phyloP scores from a whole-genome alignment of 2,888 invertebrate genomes.

The Myopa testacea region DNA sequence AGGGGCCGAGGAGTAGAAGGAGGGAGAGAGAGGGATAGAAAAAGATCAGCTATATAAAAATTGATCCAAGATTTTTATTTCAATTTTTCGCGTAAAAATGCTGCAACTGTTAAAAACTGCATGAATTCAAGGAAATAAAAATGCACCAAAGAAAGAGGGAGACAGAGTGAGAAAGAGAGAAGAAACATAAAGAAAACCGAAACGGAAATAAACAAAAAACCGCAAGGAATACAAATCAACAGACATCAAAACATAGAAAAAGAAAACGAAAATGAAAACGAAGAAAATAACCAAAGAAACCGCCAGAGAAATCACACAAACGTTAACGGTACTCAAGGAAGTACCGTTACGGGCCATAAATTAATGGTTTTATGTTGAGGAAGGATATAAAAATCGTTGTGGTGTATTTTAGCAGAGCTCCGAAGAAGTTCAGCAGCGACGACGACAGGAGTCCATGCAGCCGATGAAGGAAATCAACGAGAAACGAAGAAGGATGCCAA shows the following conservation, averaged over 20 bases:
- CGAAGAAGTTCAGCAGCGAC: neutral
- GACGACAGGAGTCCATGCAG: neutral
- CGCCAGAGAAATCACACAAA: neutral
- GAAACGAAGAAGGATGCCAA: neutral
- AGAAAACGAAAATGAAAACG: neutral
- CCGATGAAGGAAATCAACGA: constrained; percentile 5
- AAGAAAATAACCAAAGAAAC: neutral
- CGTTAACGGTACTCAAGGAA: constrained; percentile 16
- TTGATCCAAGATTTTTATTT: too few species aligned
- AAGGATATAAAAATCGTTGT: constrained; percentile 33
- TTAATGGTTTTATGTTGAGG: constrained; percentile 35
- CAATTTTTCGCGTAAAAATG: constrained; percentile 14
- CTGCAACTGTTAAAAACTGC: neutral
- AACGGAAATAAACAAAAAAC: neutral
- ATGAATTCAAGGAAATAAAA: constrained; percentile 8
- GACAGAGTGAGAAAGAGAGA: too few species aligned
- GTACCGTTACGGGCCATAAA: constrained; percentile 37
- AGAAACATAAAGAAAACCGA: neutral
- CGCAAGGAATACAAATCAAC: neutral
- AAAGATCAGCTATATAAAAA: too few species aligned
- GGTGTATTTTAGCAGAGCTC: constrained; percentile 10
- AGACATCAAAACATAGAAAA: neutral
- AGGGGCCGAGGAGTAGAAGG: neutral
- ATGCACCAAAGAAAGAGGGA: neutral
- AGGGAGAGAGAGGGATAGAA: neutral